Percentiles rank a stretch among this genome's conserved stretches.
Evolutionary conservation across 2,888 invertebrate genomes (phyloP).

Genomic region (Hoplodrina ambigua): DNA sequence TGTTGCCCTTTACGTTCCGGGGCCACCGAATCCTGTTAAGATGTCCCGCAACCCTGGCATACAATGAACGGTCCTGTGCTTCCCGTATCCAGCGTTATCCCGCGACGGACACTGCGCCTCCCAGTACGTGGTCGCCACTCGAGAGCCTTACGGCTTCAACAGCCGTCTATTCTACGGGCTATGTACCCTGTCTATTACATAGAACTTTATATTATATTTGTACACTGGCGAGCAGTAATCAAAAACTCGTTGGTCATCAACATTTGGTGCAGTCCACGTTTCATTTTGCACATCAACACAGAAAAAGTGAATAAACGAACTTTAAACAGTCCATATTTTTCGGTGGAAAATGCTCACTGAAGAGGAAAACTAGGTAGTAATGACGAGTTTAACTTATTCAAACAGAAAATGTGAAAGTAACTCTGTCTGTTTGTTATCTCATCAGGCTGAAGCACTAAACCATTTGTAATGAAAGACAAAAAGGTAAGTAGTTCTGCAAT

Average conservation of each 20-base stretch:
- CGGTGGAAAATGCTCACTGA: neutral
- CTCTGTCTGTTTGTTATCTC: neutral
- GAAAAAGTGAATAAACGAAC: slow-evolving; percentile 32
- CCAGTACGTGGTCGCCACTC: no score
- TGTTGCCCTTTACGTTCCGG: no score
- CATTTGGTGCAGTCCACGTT: slow-evolving; percentile 5
- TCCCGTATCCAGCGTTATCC: no score
- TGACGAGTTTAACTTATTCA: neutral
- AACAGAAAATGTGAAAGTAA: neutral
- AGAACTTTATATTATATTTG: no score
- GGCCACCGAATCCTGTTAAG: no score
- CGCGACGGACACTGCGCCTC: no score
- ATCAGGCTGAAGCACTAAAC: neutral
- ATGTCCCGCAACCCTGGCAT: no score
- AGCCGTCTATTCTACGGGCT: no score
- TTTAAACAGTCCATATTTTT: slow-evolving; percentile 29
- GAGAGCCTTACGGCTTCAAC: no score
- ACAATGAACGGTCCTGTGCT: no score
- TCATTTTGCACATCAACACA: slow-evolving; percentile 24
- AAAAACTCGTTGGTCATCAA: slow-evolving; percentile 51
- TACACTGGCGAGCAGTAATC: slow-evolving; percentile 35
- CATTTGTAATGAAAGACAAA: neutral
- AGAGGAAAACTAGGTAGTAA: neutral
- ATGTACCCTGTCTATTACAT: no score
- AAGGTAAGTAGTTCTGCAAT: no score